phyloP scores from a whole-genome alignment of 2,888 invertebrate genomes.

The Neocrepidodera transversa region DNA sequence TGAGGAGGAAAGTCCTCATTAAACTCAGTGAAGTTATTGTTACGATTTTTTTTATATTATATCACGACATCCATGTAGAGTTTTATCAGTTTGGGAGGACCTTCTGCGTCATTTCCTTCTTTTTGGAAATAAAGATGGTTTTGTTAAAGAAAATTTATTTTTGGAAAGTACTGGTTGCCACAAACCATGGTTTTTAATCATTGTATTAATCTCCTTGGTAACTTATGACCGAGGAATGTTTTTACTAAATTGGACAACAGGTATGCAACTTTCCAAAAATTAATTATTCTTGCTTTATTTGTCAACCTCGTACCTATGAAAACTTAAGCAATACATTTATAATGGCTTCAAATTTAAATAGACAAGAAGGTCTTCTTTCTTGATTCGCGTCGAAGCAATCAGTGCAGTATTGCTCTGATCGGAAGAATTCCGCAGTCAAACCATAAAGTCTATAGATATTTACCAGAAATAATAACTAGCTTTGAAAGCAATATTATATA shows the following conservation, averaged over 20 bases:
- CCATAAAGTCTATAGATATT: conserved; percentile 10
- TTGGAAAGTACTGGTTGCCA: too few relatives aligned
- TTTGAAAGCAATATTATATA: too few relatives aligned
- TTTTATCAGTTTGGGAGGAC: conserved; percentile 18
- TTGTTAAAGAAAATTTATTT: too few relatives aligned
- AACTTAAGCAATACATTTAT: conserved; percentile 23
- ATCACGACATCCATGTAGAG: conserved; percentile 32
- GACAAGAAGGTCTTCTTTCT: conserved; percentile 29
- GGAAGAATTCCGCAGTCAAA: conserved; percentile 31
- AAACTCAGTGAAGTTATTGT: conserved; percentile 53
- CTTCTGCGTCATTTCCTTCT: conserved; percentile 8
- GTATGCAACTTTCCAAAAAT: background rate
- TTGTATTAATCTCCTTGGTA: too few relatives aligned
- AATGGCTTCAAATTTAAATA: conserved; percentile 14
- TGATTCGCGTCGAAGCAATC: conserved; percentile 42
- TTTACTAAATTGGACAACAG: too few relatives aligned
- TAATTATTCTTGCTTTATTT: conserved; percentile 2
- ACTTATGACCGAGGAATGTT: too few relatives aligned
- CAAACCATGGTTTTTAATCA: too few relatives aligned
- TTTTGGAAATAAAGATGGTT: background rate
- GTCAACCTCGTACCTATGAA: background rate
- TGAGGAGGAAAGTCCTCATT: conserved; percentile 80
- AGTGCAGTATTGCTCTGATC: conserved; percentile 38
- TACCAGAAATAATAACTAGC: too few relatives aligned
- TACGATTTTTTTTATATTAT: conserved; percentile 26